Conservation (phyloP, 2,888 invertebrate species). For the Dryocosmus kuriphilus region DNA sequence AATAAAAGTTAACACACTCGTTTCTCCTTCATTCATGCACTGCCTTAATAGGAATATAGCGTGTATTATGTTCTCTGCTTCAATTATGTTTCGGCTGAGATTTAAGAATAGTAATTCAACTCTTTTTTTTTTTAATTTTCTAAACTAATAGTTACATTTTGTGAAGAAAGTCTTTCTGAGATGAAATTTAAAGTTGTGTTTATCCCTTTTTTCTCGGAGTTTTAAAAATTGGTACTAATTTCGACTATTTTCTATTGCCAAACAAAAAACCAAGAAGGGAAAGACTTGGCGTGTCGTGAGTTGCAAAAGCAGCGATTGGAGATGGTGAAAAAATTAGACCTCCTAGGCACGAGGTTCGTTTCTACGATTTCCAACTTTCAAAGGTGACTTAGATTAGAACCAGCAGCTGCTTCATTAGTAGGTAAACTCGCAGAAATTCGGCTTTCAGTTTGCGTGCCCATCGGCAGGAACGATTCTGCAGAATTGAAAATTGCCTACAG, state of each 20-base stretch:
- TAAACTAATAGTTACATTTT: not conserved
- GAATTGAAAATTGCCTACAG: slow-evolving; percentile 52
- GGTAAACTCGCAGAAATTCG: slow-evolving; percentile 41
- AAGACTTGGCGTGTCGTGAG: slow-evolving; percentile 7
- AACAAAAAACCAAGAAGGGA: not conserved
- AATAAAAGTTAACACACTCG: slow-evolving; percentile 1
- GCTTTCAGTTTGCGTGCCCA: slow-evolving; percentile 51
- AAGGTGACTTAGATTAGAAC: slow-evolving; percentile 52
- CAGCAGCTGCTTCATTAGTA: slow-evolving; percentile 67
- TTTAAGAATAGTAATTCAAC: not conserved
- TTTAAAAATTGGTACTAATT: not conserved
- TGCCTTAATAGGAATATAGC: slow-evolving; percentile 6
- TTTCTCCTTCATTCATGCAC: not conserved
- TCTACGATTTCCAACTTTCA: slow-evolving; percentile 54
- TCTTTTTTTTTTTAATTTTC: not conserved
- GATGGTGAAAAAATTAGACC: not conserved
- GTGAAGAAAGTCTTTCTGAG: not conserved
- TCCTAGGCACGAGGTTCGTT: slow-evolving; percentile 52
- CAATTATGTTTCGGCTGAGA: not conserved
- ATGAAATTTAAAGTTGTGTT: not conserved
- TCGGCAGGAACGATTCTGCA: slow-evolving; percentile 50
- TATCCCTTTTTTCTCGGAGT: not conserved
- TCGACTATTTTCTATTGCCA: not conserved
- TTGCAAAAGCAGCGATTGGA: not conserved
- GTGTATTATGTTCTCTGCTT: not conserved